Evolutionary conservation across 2,888 invertebrate species (phyloP).

Genomic region (Ptychoptera albimana): DNA sequence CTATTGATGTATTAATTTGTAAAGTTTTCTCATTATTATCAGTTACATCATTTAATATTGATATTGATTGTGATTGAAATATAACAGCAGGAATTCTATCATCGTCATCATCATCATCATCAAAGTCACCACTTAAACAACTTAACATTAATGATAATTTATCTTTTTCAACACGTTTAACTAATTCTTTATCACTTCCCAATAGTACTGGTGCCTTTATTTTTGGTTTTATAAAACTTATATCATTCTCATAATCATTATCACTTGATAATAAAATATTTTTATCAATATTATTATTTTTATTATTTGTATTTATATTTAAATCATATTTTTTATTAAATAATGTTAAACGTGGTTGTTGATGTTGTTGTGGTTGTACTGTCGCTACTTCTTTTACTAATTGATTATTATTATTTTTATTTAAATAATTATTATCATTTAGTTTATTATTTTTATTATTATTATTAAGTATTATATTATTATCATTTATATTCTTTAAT

Average conservation of each 20-base stretch:
- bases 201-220: constrained; percentile 14
- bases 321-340: constrained; percentile 21
- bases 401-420: too few species aligned
- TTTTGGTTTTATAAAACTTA: constrained; percentile 25
- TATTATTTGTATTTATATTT: background rate
- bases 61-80: background rate
- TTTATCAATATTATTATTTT: background rate
- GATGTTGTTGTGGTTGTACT: constrained; percentile 13
- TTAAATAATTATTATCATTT: too few species aligned
- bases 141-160: constrained; percentile 27
- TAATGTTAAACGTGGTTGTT: constrained; percentile 24
- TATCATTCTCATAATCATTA: background rate
- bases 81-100: background rate
- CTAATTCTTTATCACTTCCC: constrained; percentile 15
- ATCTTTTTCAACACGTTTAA: constrained; percentile 24
- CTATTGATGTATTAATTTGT: background rate
- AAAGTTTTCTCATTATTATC: background rate
- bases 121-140: constrained; percentile 24
- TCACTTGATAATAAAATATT: background rate
- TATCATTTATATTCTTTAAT: too few species aligned
- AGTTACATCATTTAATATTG: background rate
- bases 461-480: too few species aligned
- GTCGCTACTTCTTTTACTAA: background rate
- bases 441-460: too few species aligned
- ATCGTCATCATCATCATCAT: constrained; percentile 16